Evolutionary conservation across 2,888 invertebrate genomes (phyloP), one percentile per base, ranked within the genome.

Genomic region (Smittia aterrima): DNA sequence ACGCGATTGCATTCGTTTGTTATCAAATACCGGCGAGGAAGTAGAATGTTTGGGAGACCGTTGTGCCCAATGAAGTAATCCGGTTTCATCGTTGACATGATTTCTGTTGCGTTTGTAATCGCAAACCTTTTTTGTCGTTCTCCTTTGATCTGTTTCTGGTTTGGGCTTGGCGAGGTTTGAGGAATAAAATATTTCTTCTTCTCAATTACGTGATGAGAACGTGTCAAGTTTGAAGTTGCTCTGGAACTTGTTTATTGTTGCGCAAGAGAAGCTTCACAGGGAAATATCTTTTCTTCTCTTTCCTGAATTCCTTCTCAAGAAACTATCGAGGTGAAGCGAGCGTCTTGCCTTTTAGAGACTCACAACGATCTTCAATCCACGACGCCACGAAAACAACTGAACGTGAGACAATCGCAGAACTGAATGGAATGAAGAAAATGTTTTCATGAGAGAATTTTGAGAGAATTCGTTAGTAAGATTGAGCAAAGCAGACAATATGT

Each of bases 21-120:
- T 70, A 70, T 70, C 70, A 54, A 9, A 62, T 62, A 58, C 72
- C 72, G 72, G 72, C n/a, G 66, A n/a, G 24, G 20, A 18, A 58
- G 41, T 6, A 75, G 32, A 54, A 75, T 75, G 76, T 78, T 79
- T n/a, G 81, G 81, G 54, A 78, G 79, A 41, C 81, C 81, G 76
- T 78, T 78, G 54, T 79, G 79, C 18, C 81, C 79, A 74, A 81
- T 81, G 76, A 77, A 78, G 75, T 81, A 81, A 77, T 81, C 81
- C 38, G 81, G 80, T 62, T 78, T 79, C 18, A 77, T 75, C 32
- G 40, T 32, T 27, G 62, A 70, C 70, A 70, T 70, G 54, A 9
- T 68, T 53, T 54, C 27, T 54, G 54, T 27, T 67, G 47, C 58
- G 18, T 58, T 18, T 11, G 58, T 7, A 58, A 47, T 47, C 47